Base-by-base conservation (phyloP, 2,113 vertebrate genomes). In the Sinocyclocheilus grahami region DNA sequence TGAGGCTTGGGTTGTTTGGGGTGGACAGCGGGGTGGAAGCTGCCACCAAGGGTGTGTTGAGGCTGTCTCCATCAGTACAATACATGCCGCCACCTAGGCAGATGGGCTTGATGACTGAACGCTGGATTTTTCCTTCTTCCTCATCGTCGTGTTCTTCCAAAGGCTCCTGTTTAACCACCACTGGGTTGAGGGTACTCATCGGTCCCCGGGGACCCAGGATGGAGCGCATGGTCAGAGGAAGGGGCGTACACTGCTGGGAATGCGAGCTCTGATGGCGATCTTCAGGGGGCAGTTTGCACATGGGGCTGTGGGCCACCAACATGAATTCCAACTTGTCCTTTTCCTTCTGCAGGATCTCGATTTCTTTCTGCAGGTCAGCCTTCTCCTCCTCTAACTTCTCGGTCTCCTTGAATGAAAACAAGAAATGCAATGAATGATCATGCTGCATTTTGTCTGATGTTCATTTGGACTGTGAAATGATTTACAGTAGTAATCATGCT, bases 301-400 rank as follows among this genome's bases (percentile, higher is more conserved):
- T 94, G 0, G 98, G 97, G 83, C 97, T 97, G 55, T 99, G 98
- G 83, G 98, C 98, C 33, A 99, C 97, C 89, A 99, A 90, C 97
- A 99, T 98, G 93, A 99, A 99, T 90, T 99, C 98, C 93, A 99
- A 93, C 94, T 98, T 99, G 91, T 99, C 98, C 88, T 99, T 99
- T 94, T 99, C 98, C 86, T 99, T 99, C 94, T 98, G 97, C 83
- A 99, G 93, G 80, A 92, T 96, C 37, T 98, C 97, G 0, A 99
- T 99, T 93, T 99, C 98, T 30, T 99, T 99, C 93, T 99, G 98
- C 88, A 99, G 93, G 67, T 97, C 97, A 0, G 97, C 97, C 85
- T 99, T 99, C 87, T 99, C 98, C 82, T 99, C 97, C 90, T 99
- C 98, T 90, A 99, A 94, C 90, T 98, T 97, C 91, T 99, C 98